These are phyloP conservation scores for Labeo rohita DNA, from an alignment of 2,113 vertebrate genomes.

Conservation along the genomic window DNA sequence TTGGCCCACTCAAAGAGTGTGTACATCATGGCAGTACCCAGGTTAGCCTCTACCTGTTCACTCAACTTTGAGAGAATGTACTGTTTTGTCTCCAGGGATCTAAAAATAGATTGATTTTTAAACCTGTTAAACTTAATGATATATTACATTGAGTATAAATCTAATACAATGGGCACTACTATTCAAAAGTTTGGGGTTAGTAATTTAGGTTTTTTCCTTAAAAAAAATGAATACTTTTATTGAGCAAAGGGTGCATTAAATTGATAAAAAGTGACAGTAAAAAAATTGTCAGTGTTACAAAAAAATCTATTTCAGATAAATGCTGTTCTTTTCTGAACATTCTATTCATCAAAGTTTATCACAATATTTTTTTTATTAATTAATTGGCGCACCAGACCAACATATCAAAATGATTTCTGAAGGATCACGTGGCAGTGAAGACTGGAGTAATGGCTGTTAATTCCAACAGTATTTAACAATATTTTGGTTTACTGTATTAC, in stretches of 20 bases:
- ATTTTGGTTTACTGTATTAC: not conserved
- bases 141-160: not conserved
- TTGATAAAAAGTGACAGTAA: not conserved
- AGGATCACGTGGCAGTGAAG: not conserved
- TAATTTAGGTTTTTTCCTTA: not conserved
- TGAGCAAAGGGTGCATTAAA: not conserved
- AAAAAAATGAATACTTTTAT: not conserved
- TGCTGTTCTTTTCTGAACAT: not conserved
- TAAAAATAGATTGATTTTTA: conserved; percentile 57
- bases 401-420: not conserved
- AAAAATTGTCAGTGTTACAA: not conserved
- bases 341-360: not conserved
- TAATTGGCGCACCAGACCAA: not conserved
- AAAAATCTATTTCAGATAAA: not conserved
- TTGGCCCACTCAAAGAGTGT: conserved; percentile 97
- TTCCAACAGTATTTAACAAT: no score
- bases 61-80: conserved; percentile 85
- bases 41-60: conserved; percentile 88
- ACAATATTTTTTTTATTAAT: no score
- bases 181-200: not conserved
- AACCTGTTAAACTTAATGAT: not conserved
- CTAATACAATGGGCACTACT: not conserved
- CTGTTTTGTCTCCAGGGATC: conserved; percentile 84
- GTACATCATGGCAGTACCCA: conserved; percentile 96
- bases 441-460: not conserved